phyloP scores from a whole-genome alignment of 2,888 invertebrate genomes.

The Boloria euphrosyne region DNA sequence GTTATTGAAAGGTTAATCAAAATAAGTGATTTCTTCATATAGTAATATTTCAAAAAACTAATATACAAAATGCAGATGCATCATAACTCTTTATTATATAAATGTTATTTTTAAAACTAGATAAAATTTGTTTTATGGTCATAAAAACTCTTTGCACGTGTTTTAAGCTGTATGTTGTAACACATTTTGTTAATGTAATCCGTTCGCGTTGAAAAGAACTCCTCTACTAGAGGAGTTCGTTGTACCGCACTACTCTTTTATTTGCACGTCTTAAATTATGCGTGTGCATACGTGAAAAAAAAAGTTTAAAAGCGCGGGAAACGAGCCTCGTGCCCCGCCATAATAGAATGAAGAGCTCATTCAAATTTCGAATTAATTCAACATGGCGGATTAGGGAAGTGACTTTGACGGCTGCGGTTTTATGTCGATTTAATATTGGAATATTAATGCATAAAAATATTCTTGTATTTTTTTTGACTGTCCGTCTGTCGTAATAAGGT shows the following conservation, averaged over 20 bases:
- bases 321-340: constrained; percentile 50
- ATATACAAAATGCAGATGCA: constrained; percentile 10
- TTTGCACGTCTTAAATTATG: constrained; percentile 43
- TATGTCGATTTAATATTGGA: background rate
- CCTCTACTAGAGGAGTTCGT: constrained; percentile 30
- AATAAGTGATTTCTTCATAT: background rate
- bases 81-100: constrained; percentile 12
- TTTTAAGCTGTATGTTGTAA: constrained; percentile 18
- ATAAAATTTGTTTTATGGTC: constrained; percentile 18
- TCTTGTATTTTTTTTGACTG: too few species aligned
- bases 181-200: constrained; percentile 16
- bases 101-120: constrained; percentile 8
- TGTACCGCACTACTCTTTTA: constrained; percentile 33
- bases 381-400: constrained; percentile 32
- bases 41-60: constrained; percentile 6
- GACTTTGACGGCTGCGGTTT: background rate
- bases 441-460: too few species aligned
- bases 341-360: constrained; percentile 49
- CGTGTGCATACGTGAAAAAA: constrained; percentile 39
- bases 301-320: constrained; percentile 50
- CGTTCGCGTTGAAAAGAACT: constrained; percentile 16
- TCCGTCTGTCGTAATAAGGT: too few species aligned
- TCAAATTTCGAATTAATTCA: constrained; percentile 49
- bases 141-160: constrained; percentile 18
- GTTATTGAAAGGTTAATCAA: too few species aligned